Conservation (phyloP, 2,797 vertebrate species). For the Chloroceryle amazona region DNA sequence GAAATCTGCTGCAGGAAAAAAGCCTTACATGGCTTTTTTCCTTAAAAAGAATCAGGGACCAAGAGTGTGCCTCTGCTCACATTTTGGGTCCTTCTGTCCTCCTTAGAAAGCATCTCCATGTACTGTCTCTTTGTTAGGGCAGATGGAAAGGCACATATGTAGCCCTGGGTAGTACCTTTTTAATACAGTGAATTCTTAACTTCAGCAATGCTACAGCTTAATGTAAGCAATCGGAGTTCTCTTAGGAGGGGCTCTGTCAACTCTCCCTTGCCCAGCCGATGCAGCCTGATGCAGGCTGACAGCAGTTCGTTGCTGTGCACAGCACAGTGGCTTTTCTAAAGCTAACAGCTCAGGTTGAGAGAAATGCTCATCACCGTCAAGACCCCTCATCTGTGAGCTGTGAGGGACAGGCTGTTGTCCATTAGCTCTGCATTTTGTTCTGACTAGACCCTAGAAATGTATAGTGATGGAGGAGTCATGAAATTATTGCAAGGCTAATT, state of each 20-base stretch:
- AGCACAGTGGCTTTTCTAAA: neutral
- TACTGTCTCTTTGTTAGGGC: neutral
- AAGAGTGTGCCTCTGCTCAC: neutral
- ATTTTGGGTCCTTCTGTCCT: neutral
- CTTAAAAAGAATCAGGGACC: neutral
- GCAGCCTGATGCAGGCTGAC: neutral
- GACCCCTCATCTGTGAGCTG: neutral
- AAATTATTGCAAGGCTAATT: neutral
- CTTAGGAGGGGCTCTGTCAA: neutral
- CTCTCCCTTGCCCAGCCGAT: neutral
- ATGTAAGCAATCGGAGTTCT: neutral
- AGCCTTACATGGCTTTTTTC: neutral
- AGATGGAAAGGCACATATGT: constrained; percentile 11
- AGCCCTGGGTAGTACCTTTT: neutral
- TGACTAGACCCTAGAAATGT: neutral
- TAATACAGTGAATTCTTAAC: neutral
- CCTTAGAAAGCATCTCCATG: neutral
- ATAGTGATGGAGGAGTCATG: neutral
- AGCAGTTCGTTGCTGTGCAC: neutral
- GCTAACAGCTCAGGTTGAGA: neutral
- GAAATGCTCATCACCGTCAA: accelerated
- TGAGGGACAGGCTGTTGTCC: neutral
- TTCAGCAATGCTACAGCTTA: neutral
- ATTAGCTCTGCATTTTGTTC: neutral
- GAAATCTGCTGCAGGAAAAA: neutral